A percentile compares a stretch with the other conserved stretches of the same genome.
Conservation (phyloP, 2,113 vertebrate species). For the Taurulus bubalis region DNA sequence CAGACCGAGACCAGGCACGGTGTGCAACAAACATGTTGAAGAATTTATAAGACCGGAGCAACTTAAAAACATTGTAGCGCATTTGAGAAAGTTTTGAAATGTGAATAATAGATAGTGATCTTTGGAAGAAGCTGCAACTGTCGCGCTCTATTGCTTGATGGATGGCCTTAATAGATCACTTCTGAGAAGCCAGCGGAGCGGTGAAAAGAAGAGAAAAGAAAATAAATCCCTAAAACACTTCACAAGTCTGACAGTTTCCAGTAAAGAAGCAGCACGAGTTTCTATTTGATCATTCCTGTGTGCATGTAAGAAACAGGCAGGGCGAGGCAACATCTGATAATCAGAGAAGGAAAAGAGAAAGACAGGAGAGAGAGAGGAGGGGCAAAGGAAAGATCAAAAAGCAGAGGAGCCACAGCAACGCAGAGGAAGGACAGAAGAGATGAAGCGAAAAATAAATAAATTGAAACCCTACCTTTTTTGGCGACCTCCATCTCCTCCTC, state of each 20-base stretch:
- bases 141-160: constrained; percentile 41
- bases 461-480: constrained; percentile 92
- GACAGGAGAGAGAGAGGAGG: background rate
- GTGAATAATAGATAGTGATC: constrained; percentile 60
- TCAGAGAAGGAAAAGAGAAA: constrained; percentile 11
- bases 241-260: constrained; percentile 32
- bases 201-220: constrained; percentile 7
- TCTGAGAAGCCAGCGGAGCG: constrained; percentile 32
- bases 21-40: constrained; percentile 21
- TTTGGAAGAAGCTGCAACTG: constrained; percentile 36
- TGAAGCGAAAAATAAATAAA: constrained; percentile 24
- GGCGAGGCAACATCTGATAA: constrained; percentile 43
- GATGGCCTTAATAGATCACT: constrained; percentile 46
- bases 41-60: constrained; percentile 20
- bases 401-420: background rate
- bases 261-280: constrained; percentile 20
- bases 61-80: background rate
- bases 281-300: constrained; percentile 25
- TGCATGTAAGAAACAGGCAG: constrained; percentile 36
- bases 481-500: constrained; percentile 99
- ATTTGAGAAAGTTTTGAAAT: constrained; percentile 17
- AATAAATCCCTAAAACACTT: constrained; percentile 5
- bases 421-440: constrained; percentile 13
- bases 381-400: constrained; percentile 20
- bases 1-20: constrained; percentile 14